phyloP scores from a whole-genome alignment of 2,113 vertebrate genomes.

The Psittacus erithacus region DNA sequence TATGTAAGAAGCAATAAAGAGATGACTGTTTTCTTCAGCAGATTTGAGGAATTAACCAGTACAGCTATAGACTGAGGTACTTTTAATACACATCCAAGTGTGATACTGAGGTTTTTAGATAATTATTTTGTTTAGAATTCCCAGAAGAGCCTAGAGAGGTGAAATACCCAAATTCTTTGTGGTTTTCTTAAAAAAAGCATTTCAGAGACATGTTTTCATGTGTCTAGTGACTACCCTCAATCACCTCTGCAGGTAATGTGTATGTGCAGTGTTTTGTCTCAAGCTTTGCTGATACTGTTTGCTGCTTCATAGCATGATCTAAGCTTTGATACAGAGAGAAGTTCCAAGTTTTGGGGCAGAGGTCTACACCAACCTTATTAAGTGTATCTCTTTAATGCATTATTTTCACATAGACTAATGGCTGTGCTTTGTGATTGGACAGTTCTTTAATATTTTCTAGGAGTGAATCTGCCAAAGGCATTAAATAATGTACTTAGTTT shows the following conservation, averaged over 20 bases:
- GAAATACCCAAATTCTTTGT: not conserved
- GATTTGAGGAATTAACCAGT: not conserved
- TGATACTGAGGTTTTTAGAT: not conserved
- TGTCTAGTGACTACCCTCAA: not conserved
- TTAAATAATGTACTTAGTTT: not conserved
- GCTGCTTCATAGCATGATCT: not conserved
- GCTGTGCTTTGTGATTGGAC: not conserved
- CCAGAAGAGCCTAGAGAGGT: not conserved
- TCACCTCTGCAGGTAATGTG: not conserved
- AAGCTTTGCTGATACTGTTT: not conserved
- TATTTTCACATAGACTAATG: not conserved
- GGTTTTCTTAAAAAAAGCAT: not conserved
- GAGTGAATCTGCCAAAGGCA: not conserved
- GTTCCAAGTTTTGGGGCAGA: not conserved
- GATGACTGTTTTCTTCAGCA: not conserved
- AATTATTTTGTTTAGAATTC: not conserved
- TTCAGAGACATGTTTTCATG: not conserved
- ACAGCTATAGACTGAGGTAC: not conserved
- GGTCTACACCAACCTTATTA: not conserved
- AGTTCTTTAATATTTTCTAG: not conserved
- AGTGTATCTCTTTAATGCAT: not conserved
- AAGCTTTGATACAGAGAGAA: not conserved
- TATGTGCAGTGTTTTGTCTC: not conserved
- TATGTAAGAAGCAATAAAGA: not conserved
- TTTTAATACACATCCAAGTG: not conserved